These are phyloP conservation scores for Stichodactyla mertensii DNA, from an alignment of 64 coral and sea anemone genomes.

Conservation along the genomic window DNA sequence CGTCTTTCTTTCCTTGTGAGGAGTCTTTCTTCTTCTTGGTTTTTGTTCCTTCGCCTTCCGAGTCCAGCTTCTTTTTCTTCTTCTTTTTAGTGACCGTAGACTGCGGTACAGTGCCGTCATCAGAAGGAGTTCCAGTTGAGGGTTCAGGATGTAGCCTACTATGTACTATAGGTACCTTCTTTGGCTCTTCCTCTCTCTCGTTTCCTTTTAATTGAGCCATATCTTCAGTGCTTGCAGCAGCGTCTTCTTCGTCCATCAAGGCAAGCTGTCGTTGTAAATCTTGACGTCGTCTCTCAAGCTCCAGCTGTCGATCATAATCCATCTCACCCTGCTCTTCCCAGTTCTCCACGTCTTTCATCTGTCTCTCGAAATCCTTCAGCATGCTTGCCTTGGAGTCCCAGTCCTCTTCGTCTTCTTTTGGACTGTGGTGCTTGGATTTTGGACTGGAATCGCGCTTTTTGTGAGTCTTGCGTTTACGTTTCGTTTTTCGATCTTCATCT, in stretches of 20 bases:
- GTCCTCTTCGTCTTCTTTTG: conserved; percentile 45
- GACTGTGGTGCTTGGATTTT: conserved; percentile 31
- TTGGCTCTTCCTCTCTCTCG: conserved; percentile 20
- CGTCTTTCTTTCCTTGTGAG: conserved; percentile 33
- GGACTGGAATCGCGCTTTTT: conserved; percentile 57
- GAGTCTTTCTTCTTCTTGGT: conserved; percentile 35
- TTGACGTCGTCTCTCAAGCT: conserved; percentile 74
- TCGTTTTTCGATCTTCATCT: conserved; percentile 50
- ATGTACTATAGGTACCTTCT: conserved; percentile 36
- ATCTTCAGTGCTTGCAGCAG: conserved; percentile 8
- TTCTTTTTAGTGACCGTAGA: conserved; percentile 47
- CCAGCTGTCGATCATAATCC: conserved; percentile 73
- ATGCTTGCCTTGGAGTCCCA: conserved; percentile 28
- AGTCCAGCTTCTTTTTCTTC: conserved; percentile 31
- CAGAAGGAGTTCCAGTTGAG: conserved; percentile 29
- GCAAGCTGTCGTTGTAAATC: conserved; percentile 69
- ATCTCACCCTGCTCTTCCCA: conserved; percentile 85
- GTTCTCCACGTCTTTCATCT: conserved; percentile 42
- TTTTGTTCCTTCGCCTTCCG: conserved; percentile 34
- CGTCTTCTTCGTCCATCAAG: conserved; percentile 86
- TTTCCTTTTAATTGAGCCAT: background rate
- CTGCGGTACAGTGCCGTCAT: conserved; percentile 23
- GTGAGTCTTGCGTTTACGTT: conserved; percentile 43
- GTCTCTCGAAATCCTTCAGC: conserved; percentile 30
- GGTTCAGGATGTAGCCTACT: conserved; percentile 59